phyloP scores from a whole-genome alignment of 2,888 invertebrate species.

The Lycocerus yunnanus region DNA sequence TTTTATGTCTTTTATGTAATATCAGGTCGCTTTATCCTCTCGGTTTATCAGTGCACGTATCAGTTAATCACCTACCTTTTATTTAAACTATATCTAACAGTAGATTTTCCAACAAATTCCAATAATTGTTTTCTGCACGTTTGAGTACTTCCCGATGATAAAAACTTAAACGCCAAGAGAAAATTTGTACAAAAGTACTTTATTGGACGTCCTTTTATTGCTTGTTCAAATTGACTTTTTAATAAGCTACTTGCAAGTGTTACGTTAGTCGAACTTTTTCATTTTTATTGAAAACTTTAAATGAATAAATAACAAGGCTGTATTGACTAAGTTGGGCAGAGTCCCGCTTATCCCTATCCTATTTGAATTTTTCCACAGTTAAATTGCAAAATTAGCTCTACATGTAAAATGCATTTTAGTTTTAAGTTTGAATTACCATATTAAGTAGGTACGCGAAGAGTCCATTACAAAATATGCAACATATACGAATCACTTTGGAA shows the following conservation, averaged over 20 bases:
- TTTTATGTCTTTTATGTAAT: background rate
- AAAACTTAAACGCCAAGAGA: too few species aligned
- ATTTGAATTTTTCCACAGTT: background rate
- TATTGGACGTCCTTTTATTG: background rate
- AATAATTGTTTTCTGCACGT: too few species aligned
- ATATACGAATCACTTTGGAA: background rate
- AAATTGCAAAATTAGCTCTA: background rate
- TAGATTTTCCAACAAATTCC: background rate
- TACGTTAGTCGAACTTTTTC: background rate
- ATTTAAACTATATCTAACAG: background rate
- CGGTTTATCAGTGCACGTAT: too few species aligned
- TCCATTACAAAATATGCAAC: background rate
- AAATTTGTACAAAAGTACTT: background rate
- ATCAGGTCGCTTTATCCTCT: background rate
- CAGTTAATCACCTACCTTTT: background rate
- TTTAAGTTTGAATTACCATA: background rate
- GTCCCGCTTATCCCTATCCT: background rate
- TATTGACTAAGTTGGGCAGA: background rate
- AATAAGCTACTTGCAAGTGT: background rate
- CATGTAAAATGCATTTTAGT: background rate
- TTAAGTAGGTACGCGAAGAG: too few species aligned
- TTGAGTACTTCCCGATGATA: too few species aligned
- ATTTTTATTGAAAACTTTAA: background rate
- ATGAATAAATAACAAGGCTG: background rate
- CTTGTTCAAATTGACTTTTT: background rate